Evolutionary conservation across 2,888 invertebrate genomes (phyloP).

Genomic region (Elegia similella): DNA sequence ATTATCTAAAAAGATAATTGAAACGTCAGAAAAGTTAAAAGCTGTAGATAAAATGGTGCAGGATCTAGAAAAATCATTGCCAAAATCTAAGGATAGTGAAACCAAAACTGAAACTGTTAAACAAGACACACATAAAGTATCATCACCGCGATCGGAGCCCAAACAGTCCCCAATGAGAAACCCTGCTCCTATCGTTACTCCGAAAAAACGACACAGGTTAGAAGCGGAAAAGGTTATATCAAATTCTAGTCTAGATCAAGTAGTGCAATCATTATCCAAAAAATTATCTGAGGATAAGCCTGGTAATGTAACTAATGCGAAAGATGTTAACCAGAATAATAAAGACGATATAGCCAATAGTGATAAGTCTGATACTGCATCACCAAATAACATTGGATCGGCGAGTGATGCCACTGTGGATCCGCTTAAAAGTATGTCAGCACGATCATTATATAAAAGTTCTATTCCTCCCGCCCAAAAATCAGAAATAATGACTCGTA

Average conservation of each 20-base stretch:
- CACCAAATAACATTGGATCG: conserved; percentile 35
- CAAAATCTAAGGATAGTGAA: conserved; percentile 65
- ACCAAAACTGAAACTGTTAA: conserved; percentile 52
- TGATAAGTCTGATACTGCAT: conserved; percentile 38
- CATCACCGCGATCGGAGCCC: conserved; percentile 63
- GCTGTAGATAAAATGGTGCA: conserved; percentile 75
- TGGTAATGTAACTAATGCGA: conserved; percentile 34
- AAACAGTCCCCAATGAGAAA: conserved; percentile 62
- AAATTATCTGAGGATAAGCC: conserved; percentile 70
- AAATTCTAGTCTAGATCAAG: conserved; percentile 67
- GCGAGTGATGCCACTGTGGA: conserved; percentile 49
- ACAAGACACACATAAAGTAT: conserved; percentile 53
- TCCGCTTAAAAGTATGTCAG: conserved; percentile 75
- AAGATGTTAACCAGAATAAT: conserved; percentile 58
- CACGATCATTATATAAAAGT: conserved; percentile 73
- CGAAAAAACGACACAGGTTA: conserved; percentile 87
- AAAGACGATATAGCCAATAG: conserved; percentile 52
- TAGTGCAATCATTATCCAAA: conserved; percentile 74
- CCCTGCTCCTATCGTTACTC: conserved; percentile 82
- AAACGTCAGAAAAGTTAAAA: conserved; percentile 75
- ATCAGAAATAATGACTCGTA: conserved; percentile 82
- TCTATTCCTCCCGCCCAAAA: conserved; percentile 74
- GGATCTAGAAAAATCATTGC: conserved; percentile 69
- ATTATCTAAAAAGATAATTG: conserved; percentile 74
- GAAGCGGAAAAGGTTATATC: conserved; percentile 80